Evolutionary conservation across 37 sponge, comb jelly and placozoan genomes (phyloP).

Genomic region (Theonella swinhoei): DNA sequence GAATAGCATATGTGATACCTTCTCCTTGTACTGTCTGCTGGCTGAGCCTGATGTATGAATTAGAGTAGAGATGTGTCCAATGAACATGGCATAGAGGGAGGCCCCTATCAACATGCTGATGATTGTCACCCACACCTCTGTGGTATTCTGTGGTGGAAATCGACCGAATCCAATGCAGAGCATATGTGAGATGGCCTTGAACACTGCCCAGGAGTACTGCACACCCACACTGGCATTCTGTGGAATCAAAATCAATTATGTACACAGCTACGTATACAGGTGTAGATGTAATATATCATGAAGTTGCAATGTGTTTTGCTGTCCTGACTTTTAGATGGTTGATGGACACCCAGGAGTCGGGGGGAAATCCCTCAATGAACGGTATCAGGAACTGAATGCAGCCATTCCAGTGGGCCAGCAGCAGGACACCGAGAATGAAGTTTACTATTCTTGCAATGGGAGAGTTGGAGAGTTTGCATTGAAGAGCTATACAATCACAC

Average conservation of each 20-base stretch:
- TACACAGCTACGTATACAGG: conserved; percentile 1
- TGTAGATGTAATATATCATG: neutral
- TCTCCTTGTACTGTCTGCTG: conserved; percentile 62
- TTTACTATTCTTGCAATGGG: conserved; percentile 33
- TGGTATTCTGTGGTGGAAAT: conserved; percentile 63
- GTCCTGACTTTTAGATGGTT: conserved; percentile 54
- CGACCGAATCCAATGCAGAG: conserved; percentile 81
- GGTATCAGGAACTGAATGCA: conserved; percentile 74
- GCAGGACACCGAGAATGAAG: conserved; percentile 50
- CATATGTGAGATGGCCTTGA: conserved; percentile 79
- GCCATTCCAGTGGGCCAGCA: conserved; percentile 77
- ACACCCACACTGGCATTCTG: conserved; percentile 57
- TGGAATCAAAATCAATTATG: neutral
- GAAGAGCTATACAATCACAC: neutral
- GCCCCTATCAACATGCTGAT: conserved; percentile 77
- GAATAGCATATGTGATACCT: conserved; percentile 30
- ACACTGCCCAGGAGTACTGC: conserved; percentile 70
- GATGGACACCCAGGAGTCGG: conserved; percentile 66
- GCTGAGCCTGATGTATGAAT: conserved; percentile 48
- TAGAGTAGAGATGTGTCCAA: conserved; percentile 72
- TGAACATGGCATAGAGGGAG: conserved; percentile 76
- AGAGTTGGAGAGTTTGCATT: neutral
- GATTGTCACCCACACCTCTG: conserved; percentile 72
- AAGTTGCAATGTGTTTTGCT: neutral
- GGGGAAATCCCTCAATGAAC: conserved; percentile 62